These are phyloP conservation scores for Saturnia pavonia DNA, from an alignment of 2,888 invertebrate species.

Conservation along the genomic window DNA sequence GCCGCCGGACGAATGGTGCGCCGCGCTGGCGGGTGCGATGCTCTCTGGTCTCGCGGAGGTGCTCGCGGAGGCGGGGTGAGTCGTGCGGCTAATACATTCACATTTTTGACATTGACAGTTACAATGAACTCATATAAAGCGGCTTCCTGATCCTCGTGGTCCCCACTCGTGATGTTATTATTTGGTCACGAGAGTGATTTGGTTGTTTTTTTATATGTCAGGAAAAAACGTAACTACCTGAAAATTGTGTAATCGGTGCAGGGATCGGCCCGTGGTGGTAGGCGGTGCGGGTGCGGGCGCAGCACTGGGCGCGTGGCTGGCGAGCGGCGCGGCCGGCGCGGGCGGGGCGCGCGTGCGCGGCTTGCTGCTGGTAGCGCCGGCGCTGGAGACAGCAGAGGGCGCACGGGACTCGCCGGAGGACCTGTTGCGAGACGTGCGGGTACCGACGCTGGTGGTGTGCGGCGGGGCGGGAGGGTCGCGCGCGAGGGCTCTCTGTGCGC, in stretches of 20 bases:
- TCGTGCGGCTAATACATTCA: too few relatives aligned
- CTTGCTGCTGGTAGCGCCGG: conserved; percentile 86
- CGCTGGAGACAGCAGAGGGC: conserved; percentile 84
- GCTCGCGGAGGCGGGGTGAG: conserved; percentile 48
- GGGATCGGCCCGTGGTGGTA: conserved; percentile 34
- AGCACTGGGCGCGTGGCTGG: conserved; percentile 38
- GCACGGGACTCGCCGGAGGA: conserved; percentile 85
- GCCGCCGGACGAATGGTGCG: conserved; percentile 53
- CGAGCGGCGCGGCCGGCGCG: conserved; percentile 32
- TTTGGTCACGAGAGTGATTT: too few relatives aligned
- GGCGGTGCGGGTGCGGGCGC: conserved; percentile 53
- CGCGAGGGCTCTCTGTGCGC: conserved; percentile 66
- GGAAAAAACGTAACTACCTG: too few relatives aligned
- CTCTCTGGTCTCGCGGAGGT: conserved; percentile 53
- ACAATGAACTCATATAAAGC: too few relatives aligned
- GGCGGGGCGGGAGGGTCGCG: conserved; percentile 36
- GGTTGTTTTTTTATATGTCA: too few relatives aligned
- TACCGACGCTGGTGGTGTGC: conserved; percentile 47
- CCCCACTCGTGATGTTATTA: too few relatives aligned
- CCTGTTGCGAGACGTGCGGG: conserved; percentile 67
- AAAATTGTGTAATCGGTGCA: too few relatives aligned
- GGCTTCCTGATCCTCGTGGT: too few relatives aligned
- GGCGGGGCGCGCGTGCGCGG: conserved; percentile 57
- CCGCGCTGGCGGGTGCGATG: conserved; percentile 41
- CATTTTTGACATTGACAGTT: too few relatives aligned